Base-by-base conservation (phyloP, 35 echinoderm and acorn worm species). In the Holothuria glaberrima region DNA sequence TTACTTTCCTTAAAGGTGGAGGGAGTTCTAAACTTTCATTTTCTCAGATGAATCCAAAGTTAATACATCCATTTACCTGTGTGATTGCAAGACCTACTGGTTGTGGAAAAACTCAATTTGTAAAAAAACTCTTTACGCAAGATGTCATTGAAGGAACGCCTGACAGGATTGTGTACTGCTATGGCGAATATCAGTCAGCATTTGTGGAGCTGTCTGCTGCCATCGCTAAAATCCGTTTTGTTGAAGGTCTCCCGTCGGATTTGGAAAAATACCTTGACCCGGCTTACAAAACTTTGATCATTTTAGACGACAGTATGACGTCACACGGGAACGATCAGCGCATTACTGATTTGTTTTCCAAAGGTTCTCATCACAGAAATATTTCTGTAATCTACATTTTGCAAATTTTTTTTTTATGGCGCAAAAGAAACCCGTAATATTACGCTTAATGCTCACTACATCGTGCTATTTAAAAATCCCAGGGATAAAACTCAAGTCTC, bases 331-430 rank as follows among this genome's bases (percentile, higher is more conserved):
- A 90, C 30, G 79, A 84, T 58, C 41, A 84, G 6, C 76, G 77
- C 24, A 77, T 83, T 9, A 91, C 79, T 34, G 79, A 67, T 61
- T 83, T 78, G 7, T 93, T 33, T 84, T 93, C 77, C 63, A 91
- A 95, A 82, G 93, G 93, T 24, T 77, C 82, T 72, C 89, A 91
- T 83, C 89, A 91, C 61, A 81, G 82, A 62, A 94, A 91, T 48
- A 26, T 90, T 41, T 71, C 88, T 17, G 93, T 94, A 7, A 88
- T 94, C 26, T 88, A 78, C 29, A 94, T 94, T 48, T 67, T 83
- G 59, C 92, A 90, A 90, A 90, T n/a, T 90, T 75, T 75, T 94
- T 16, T 94, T 94, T 87, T 83, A 94, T 30, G 56, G 56, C 5
- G 56, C 80, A 35, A 90, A 91, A 54, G 89, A 94, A 67, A 86